Evolutionary conservation across 2,888 invertebrate genomes (phyloP), one percentile per base, ranked within the genome.

Genomic region (Troglohyphantes excavatus): DNA sequence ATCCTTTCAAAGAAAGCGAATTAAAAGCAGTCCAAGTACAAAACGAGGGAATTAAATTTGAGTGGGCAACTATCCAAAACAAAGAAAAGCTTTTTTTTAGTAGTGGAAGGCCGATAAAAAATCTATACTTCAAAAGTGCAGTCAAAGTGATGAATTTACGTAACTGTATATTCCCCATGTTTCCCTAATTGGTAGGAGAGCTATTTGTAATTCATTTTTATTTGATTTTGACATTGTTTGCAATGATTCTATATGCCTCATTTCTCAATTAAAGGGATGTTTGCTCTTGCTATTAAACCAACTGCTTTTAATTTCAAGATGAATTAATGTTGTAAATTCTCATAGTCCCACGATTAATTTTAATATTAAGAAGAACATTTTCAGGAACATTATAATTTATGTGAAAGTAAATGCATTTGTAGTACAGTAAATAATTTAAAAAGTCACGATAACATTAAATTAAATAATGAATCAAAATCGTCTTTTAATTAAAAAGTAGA

Each of bases 51-150:
- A 89, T 89, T 82, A 82, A 83, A 89, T 82, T 89, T 68, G 43
- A 82, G 82, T 89, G 82, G 88, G 88, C 88, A 89, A 63, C 75
- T 29, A 68, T 89, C 88, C 88, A 89, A 82, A 89, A 82, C 76
- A 86, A 83, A 39, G 59, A 83, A 78, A 68, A 65, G 26, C 59
- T 76, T 89, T 89, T 75, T 83, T 59, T 76, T 82, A 65, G 27
- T 75, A 73, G 72, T 65, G 59, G 67, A 73, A 39, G 81, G 72
- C 72, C 73, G 79, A 81, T 53, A 21, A 76, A 75, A 88, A 83
- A 89, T 89, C 88, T 76, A 89, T 89, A 82, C 76, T 68, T 89
- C 76, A 61, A 70, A 85, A 39, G 78, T 43, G 19, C 39, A 59
- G 86, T 21, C 27, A 61, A 81, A 82, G 63, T 89, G 82, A 89